Base-by-base conservation (phyloP, 1,140 invertebrate species). In the Drosophila truncata region DNA sequence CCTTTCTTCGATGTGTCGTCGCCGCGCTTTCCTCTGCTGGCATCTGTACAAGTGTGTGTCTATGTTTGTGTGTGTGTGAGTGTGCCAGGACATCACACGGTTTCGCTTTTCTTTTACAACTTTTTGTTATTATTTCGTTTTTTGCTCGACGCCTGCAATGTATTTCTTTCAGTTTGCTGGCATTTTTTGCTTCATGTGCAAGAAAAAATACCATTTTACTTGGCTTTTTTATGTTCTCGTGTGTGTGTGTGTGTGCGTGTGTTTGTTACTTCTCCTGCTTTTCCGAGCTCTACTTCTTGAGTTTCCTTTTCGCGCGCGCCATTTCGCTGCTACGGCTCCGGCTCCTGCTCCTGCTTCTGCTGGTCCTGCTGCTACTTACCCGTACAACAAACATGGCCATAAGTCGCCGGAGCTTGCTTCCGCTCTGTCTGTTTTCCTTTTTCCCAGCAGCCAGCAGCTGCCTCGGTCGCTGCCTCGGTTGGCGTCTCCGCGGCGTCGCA, bases 61-160 rank as follows among this genome's bases (percentile, higher is more conserved):
- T 64, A 52, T 66, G 52, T 72, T 41, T 66, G 63, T 58, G 49
- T 55, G 47, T 69, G 71, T 73, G 60, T 65, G 78, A 66, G 75
- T 82, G 62, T 64, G 62, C 55, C 74, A 90, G 85, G 81, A 88
- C 85, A 88, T 90, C 84, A 87, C 84, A 87, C 84, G 86, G 85
- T 90, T 88, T 88, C 85, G 85, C 85, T 88, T 88, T 88, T 88
- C 85, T 88, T 88, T 88, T 88, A 84, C 85, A 90, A 87, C 84
- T 88, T 88, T 90, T 88, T 88, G 85, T 85, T 88, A 88, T 88
- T 88, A 88, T 88, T 90, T 88, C 84, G 84, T 81, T 88, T 88
- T 88, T 90, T 88, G 78, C 85, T 82, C 82, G 75, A 70, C 80
- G 82, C 70, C 70, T 69, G 78, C 74, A 88, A 88, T 88, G 85